These are phyloP conservation scores for Eristalinus sepulchralis DNA, from an alignment of 2,888 invertebrate genomes.

Conservation along the genomic window DNA sequence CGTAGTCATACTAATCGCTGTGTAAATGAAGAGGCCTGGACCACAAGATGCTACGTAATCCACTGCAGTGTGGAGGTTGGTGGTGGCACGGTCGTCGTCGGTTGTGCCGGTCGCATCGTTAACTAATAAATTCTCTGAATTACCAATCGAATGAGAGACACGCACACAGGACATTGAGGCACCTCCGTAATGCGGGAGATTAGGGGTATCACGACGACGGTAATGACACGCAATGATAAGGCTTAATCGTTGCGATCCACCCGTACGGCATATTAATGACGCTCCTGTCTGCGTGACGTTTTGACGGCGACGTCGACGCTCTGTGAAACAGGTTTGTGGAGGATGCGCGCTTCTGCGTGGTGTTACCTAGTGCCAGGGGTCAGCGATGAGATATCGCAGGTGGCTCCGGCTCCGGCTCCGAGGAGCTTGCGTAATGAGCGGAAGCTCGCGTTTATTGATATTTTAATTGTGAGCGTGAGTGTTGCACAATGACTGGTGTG, in stretches of 20 bases:
- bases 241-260: slow-evolving; percentile 47
- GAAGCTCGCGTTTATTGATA: neutral
- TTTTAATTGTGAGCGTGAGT: slow-evolving; percentile 28
- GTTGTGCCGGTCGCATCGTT: slow-evolving; percentile 7
- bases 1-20: slow-evolving; percentile 47
- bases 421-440: slow-evolving; percentile 22
- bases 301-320: neutral
- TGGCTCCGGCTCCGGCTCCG: slow-evolving; percentile 4
- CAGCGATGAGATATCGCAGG: neutral
- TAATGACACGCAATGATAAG: slow-evolving; percentile 55
- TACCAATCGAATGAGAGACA: slow-evolving; percentile 49
- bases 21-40: slow-evolving; percentile 43
- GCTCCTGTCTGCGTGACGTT: slow-evolving; percentile 43
- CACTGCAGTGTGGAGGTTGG: slow-evolving; percentile 7
- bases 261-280: slow-evolving; percentile 61
- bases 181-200: slow-evolving; percentile 39
- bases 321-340: neutral
- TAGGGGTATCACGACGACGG: slow-evolving; percentile 43
- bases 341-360: neutral
- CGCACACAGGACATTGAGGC: slow-evolving; percentile 19
- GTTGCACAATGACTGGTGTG: neutral
- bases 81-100: neutral
- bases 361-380: slow-evolving; percentile 26
- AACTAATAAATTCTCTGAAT: slow-evolving; percentile 50
- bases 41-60: slow-evolving; percentile 51